Evolutionary conservation across 2,888 invertebrate species (phyloP).

Genomic region (Agrotis clavis): DNA sequence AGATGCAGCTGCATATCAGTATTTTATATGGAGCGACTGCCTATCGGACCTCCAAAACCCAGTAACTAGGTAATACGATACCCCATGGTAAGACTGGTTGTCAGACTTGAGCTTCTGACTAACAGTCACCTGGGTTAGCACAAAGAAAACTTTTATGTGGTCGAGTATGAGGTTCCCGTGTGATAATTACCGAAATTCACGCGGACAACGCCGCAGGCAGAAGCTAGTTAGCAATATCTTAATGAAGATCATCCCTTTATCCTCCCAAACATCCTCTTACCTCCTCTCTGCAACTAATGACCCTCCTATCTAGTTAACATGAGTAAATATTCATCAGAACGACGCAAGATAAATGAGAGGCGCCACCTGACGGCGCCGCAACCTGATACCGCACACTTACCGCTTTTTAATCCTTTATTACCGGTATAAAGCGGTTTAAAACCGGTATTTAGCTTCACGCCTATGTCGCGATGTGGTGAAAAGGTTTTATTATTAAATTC

Average conservation of each 20-base stretch:
- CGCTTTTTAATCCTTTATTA: slow-evolving; percentile 63
- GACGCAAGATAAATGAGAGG: slow-evolving; percentile 68
- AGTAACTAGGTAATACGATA: too few species aligned
- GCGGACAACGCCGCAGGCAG: too few species aligned
- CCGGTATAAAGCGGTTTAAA: slow-evolving; percentile 42
- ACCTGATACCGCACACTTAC: slow-evolving; percentile 51
- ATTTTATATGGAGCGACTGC: too few species aligned
- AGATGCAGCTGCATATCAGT: too few species aligned
- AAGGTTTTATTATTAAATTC: slow-evolving; percentile 51
- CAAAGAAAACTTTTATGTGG: too few species aligned
- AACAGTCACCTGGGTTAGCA: too few species aligned
- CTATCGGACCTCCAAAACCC: too few species aligned
- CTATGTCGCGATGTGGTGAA: slow-evolving; percentile 37
- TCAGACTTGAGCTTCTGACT: too few species aligned
- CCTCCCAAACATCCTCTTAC: slow-evolving; percentile 5
- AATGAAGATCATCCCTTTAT: slow-evolving; percentile 1
- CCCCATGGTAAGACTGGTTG: too few species aligned
- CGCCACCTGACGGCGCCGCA: slow-evolving; percentile 57
- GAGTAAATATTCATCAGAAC: slow-evolving; percentile 73
- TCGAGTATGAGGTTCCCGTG: too few species aligned
- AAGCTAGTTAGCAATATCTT: neutral
- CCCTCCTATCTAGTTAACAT: slow-evolving; percentile 68
- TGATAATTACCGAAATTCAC: too few species aligned
- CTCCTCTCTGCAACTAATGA: slow-evolving; percentile 55
- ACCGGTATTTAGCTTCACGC: slow-evolving; percentile 39